These are phyloP conservation scores for Chelon auratus DNA, from an alignment of 2,797 vertebrate genomes.

Conservation along the genomic window DNA sequence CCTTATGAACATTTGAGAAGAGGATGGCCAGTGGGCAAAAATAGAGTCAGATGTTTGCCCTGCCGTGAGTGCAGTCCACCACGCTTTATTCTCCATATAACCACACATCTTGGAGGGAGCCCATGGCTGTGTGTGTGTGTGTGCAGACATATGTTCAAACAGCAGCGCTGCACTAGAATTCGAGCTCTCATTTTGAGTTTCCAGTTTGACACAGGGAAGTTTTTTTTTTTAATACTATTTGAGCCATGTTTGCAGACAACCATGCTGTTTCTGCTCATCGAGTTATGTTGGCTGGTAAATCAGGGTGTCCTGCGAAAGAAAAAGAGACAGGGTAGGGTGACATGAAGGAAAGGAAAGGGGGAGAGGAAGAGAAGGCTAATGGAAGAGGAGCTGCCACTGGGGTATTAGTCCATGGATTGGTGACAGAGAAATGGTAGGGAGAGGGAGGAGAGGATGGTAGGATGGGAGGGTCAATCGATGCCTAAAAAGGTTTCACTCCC, in stretches of 20 bases:
- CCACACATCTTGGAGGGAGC: slow-evolving; percentile 39
- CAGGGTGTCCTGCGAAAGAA: slow-evolving; percentile 46
- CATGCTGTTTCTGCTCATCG: slow-evolving; percentile 17
- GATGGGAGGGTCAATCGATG: slow-evolving; percentile 82
- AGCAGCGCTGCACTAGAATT: slow-evolving; percentile 29
- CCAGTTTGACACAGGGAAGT: neutral
- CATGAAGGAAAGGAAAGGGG: slow-evolving; percentile 52
- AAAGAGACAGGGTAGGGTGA: slow-evolving; percentile 57
- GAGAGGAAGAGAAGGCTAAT: slow-evolving; percentile 73
- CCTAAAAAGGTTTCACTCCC: slow-evolving; percentile 84
- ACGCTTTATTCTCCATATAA: slow-evolving; percentile 36
- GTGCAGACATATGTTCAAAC: slow-evolving; percentile 31
- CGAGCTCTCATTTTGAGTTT: slow-evolving; percentile 33
- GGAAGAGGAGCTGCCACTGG: slow-evolving; percentile 85
- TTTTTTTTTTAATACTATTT: slow-evolving; percentile 10
- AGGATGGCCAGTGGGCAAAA: slow-evolving; percentile 47
- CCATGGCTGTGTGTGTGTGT: slow-evolving; percentile 6
- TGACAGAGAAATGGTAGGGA: slow-evolving; percentile 81
- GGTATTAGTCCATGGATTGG: slow-evolving; percentile 85
- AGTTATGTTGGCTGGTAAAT: slow-evolving; percentile 53
- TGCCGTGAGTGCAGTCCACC: slow-evolving; percentile 44
- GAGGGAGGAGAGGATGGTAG: slow-evolving; percentile 68
- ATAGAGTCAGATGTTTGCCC: slow-evolving; percentile 58
- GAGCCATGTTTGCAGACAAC: slow-evolving; percentile 25
- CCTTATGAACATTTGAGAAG: slow-evolving; percentile 60